Evolutionary conservation across 2,888 invertebrate genomes (phyloP).

Genomic region (Rambutsinella grinnellia): DNA sequence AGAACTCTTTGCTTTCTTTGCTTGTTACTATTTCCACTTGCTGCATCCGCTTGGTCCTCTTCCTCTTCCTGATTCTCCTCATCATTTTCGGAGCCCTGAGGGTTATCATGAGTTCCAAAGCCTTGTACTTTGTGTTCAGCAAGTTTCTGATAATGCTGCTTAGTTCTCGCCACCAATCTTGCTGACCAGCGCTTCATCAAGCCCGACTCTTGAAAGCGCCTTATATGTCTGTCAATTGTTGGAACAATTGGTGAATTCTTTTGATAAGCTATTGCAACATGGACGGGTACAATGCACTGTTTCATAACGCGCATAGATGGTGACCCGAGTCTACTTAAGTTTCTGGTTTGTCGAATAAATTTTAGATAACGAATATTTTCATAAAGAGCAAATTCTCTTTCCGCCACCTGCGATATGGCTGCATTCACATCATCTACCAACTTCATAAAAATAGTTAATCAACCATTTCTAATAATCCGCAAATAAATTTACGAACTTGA

Average conservation of each 20-base stretch:
- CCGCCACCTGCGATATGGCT: conserved; percentile 78
- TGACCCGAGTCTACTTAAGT: conserved; percentile 58
- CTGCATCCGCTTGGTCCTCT: neutral
- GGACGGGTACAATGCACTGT: conserved; percentile 66
- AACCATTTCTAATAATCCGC: conserved; percentile 4
- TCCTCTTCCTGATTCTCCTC: conserved; percentile 40
- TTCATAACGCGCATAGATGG: conserved; percentile 66
- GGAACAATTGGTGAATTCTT: conserved; percentile 63
- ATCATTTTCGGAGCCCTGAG: conserved; percentile 20
- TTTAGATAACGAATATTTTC: conserved; percentile 80
- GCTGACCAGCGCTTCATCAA: conserved; percentile 63
- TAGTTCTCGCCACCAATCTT: conserved; percentile 57
- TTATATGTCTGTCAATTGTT: conserved; percentile 64
- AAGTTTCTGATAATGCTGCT: conserved; percentile 50
- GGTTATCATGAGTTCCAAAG: neutral
- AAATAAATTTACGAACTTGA: conserved; percentile 59
- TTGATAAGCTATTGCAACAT: conserved; percentile 66
- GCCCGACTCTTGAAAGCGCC: conserved; percentile 65
- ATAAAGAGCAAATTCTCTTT: conserved; percentile 83
- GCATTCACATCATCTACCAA: conserved; percentile 72
- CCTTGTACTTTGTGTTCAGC: conserved; percentile 16
- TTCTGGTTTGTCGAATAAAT: conserved; percentile 61
- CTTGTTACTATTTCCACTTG: conserved; percentile 32
- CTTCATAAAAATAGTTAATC: conserved; percentile 30
- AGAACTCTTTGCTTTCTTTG: conserved; percentile 59